Base-by-base conservation (phyloP, 2,113 vertebrate species). In the Upupa epops region DNA sequence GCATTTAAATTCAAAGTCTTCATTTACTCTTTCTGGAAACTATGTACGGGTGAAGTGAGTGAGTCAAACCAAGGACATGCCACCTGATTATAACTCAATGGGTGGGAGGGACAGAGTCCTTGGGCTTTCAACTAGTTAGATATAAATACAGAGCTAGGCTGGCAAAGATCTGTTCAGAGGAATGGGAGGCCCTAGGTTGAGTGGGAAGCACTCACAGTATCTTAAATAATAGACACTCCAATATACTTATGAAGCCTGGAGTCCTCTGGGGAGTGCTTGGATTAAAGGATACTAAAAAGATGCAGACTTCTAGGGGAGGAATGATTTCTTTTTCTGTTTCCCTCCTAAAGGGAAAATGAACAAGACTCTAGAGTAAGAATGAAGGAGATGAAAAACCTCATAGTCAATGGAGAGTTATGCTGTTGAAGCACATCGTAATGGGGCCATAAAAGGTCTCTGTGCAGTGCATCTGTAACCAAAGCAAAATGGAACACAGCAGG, bases 41-140 rank as follows among this genome's bases (percentile, higher is more conserved):
- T 24, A 28, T 18, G 9, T 55, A 28, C 58, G 61, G 40, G 9
- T 71, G 85, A 94, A 89, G 52, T 49, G 65, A 84, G 52, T 77
- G 92, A 94, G 79, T 96, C 71, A 74, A 93, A 82, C 34, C 37
- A 34, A 88, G 93, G 91, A 89, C 60, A 31, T 52, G 82, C 78
- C 48, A 58, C 63, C 76, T 86, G 73, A 92, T 88, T 91, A 72
- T 70, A 96, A 78, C 65, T 83, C 87, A 63, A 5, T 48, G 64
- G 48, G 34, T 71, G 68, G 71, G 68, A 94, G 64, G 89, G 85
- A 88, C 88, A 85, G 78, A 93, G 93, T 95, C 94, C 92, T 88
- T 80, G 52, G 74, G 87, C 73, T 90, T 74, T 91, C 56, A 91
- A 51, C 71, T 63, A 26, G 42, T 77, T 86, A 75, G 73, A 55